A percentile compares a stretch with the other conserved stretches of the same genome.
phyloP scores from a whole-genome alignment of 2,113 vertebrate genomes.

The Polypterus bichir region DNA sequence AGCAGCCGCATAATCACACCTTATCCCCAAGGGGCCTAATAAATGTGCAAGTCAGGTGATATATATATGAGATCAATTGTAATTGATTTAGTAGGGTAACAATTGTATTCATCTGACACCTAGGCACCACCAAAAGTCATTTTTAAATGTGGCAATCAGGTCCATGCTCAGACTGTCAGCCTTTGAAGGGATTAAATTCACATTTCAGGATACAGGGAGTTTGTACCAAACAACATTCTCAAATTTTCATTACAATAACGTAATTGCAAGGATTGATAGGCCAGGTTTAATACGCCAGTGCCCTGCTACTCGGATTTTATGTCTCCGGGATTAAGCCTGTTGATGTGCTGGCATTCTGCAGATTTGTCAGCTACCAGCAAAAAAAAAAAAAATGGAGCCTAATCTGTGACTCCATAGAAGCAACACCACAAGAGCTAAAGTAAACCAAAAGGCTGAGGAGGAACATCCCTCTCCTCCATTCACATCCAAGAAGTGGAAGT shows the following conservation, averaged over 20 bases:
- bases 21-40: constrained; percentile 44
- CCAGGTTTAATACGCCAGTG: constrained; percentile 11
- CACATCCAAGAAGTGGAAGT: too few relatives aligned
- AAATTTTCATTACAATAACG: constrained; percentile 28
- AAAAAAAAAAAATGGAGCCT: too few relatives aligned
- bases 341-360: not conserved
- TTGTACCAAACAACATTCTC: constrained; percentile 26
- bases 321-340: constrained; percentile 21
- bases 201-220: constrained; percentile 21
- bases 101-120: constrained; percentile 61
- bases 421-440: too few relatives aligned
- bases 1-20: constrained; percentile 45
- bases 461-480: too few relatives aligned
- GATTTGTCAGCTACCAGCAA: too few relatives aligned
- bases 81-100: constrained; percentile 57
- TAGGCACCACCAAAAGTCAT: constrained; percentile 45
- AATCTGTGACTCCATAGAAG: too few relatives aligned
- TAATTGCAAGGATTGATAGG: constrained; percentile 26
- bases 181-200: constrained; percentile 14
- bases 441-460: too few relatives aligned
- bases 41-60: constrained; percentile 55
- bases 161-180: constrained; percentile 5
- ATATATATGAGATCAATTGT: constrained; percentile 56
- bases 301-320: constrained; percentile 25
- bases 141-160: constrained; percentile 25